Percentiles rank a stretch among this genome's conserved stretches.
phyloP scores from a whole-genome alignment of 2,797 vertebrate genomes.

The Platalea minor region DNA sequence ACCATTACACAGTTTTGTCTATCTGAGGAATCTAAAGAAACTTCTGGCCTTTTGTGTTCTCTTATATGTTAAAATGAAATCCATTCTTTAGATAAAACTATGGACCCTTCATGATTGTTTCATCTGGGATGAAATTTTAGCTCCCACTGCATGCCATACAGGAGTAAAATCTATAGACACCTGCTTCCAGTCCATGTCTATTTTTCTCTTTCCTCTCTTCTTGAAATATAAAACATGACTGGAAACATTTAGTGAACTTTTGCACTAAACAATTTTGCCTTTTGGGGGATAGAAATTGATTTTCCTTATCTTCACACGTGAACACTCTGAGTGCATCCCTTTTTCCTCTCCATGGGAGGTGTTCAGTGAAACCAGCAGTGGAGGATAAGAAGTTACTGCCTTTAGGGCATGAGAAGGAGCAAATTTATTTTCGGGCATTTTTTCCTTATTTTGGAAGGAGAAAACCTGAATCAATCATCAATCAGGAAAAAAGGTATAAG shows the following conservation, averaged over 20 bases:
- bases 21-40: not conserved
- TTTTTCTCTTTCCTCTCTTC: not conserved
- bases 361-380: not conserved
- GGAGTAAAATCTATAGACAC: not conserved
- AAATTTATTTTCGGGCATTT: not conserved
- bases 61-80: not conserved
- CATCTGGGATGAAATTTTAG: not conserved
- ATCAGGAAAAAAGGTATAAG: not conserved
- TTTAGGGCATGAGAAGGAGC: not conserved
- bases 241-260: not conserved
- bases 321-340: not conserved
- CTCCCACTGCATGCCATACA: not conserved
- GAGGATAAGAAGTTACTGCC: not conserved
- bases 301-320: not conserved
- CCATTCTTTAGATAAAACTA: not conserved
- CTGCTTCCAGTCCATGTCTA: not conserved
- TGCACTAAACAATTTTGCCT: not conserved
- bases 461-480: not conserved
- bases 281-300: not conserved
- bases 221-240: not conserved
- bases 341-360: not conserved
- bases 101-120: not conserved
- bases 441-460: not conserved
- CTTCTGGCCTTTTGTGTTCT: not conserved
- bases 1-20: not conserved